Evolutionary conservation across 2,113 vertebrate genomes (phyloP).

Genomic region (Mormoops blainvillei): DNA sequence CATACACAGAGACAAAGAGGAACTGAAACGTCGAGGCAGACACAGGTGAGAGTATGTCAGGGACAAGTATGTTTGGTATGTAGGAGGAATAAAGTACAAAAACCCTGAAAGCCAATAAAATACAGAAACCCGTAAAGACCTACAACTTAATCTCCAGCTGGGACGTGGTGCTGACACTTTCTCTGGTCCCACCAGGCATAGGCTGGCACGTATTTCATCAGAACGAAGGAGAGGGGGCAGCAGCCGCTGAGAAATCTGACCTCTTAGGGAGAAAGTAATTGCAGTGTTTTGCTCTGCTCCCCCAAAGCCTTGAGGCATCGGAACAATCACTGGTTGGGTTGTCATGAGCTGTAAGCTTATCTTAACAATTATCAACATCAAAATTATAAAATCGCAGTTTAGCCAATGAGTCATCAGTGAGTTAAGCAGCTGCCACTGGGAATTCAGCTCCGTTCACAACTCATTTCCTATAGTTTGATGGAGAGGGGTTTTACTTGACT

Average conservation of each 20-base stretch:
- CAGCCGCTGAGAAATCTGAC: background rate
- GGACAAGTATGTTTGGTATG: background rate
- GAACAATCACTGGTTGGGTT: conserved; percentile 12
- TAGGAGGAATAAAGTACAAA: background rate
- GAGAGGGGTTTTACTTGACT: conserved; percentile 65
- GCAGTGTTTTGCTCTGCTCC: conserved; percentile 48
- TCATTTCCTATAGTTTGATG: conserved; percentile 57
- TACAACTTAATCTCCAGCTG: background rate
- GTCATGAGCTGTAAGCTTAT: conserved; percentile 48
- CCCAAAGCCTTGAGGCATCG: conserved; percentile 12
- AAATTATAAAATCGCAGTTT: conserved; percentile 70
- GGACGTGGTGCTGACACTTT: background rate
- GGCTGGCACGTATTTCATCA: background rate
- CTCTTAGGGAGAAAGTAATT: conserved; percentile 38
- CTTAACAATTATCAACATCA: conserved; percentile 63
- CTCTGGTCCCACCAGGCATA: background rate
- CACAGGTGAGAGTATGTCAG: background rate
- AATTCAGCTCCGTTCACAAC: conserved; percentile 62
- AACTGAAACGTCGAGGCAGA: background rate
- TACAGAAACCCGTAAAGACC: background rate
- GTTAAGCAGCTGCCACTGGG: conserved; percentile 64
- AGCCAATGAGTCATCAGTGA: conserved; percentile 75
- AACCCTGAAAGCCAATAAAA: background rate
- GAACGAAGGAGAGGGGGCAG: background rate
- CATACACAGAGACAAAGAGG: background rate